Percentiles rank a stretch among this genome's conserved stretches.
Conservation (phyloP, 2,888 invertebrate genomes). For the Tenthredo amoena region DNA sequence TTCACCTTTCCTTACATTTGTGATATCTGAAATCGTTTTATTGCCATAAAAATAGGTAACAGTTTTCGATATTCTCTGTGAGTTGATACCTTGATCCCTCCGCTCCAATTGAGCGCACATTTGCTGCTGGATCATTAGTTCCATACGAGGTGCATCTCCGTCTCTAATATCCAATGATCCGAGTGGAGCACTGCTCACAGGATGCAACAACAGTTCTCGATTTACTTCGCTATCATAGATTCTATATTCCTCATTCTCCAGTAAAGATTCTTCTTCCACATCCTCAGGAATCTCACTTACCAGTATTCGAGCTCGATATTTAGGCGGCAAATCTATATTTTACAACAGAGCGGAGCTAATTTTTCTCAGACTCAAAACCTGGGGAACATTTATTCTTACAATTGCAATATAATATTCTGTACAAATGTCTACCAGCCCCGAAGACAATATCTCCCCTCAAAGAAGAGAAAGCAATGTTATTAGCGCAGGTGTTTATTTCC, state of each 20-base stretch:
- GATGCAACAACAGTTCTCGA: slow-evolving; percentile 59
- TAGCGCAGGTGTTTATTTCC: slow-evolving; percentile 60
- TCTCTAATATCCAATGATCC: slow-evolving; percentile 60
- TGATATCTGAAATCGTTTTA: slow-evolving; percentile 60
- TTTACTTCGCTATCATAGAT: slow-evolving; percentile 60
- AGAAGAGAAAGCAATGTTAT: slow-evolving; percentile 63
- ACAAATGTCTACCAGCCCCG: slow-evolving; percentile 64
- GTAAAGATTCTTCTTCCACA: slow-evolving; percentile 55
- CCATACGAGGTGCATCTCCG: slow-evolving; percentile 59
- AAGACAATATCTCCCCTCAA: slow-evolving; percentile 65
- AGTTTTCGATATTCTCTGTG: not conserved
- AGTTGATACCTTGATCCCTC: slow-evolving; percentile 63
- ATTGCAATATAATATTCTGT: slow-evolving; percentile 64
- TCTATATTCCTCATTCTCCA: slow-evolving; percentile 56
- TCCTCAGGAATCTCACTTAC: slow-evolving; percentile 59
- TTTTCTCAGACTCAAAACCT: not conserved
- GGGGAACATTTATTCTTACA: slow-evolving; percentile 57
- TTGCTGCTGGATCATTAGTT: slow-evolving; percentile 62
- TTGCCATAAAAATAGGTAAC: not conserved
- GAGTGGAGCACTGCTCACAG: slow-evolving; percentile 64
- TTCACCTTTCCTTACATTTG: slow-evolving; percentile 59
- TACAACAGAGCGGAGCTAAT: not conserved
- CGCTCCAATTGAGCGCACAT: slow-evolving; percentile 59
- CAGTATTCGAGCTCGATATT: slow-evolving; percentile 63
- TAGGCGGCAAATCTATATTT: slow-evolving; percentile 64